Conservation (phyloP, 2,797 vertebrate species). For the Masticophis lateralis region DNA sequence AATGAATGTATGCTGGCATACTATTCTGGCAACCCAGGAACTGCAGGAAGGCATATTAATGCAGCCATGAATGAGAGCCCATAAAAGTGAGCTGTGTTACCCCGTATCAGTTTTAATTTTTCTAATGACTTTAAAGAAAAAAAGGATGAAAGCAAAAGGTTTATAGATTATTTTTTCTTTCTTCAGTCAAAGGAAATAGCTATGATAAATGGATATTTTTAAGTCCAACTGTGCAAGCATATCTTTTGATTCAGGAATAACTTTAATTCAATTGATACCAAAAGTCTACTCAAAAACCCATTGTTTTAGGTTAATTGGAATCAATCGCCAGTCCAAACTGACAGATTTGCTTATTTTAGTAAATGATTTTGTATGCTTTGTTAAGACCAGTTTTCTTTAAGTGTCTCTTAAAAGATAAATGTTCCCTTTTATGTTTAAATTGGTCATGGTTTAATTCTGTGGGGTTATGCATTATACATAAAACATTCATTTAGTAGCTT, state of each 20-base stretch:
- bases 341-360: constrained; percentile 18
- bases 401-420: constrained; percentile 24
- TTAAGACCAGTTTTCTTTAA: constrained; percentile 10
- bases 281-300: constrained; percentile 2
- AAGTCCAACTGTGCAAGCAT: not conserved
- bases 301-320: not conserved
- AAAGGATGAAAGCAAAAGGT: not conserved
- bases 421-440: constrained; percentile 46
- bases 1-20: too few relatives aligned
- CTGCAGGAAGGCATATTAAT: too few relatives aligned
- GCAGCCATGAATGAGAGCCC: too few relatives aligned
- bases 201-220: fast-evolving
- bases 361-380: not conserved
- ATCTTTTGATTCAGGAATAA: constrained; percentile 17
- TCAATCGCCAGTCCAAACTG: not conserved
- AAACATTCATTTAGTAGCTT: constrained; percentile 63
- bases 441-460: constrained; percentile 52
- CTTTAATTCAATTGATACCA: not conserved
- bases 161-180: not conserved
- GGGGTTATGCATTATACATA: constrained; percentile 42
- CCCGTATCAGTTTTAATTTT: not conserved
- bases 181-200: constrained; percentile 8
- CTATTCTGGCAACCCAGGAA: too few relatives aligned
- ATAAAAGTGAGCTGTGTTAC: not conserved
- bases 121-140: not conserved